phyloP scores from a whole-genome alignment of 2,888 invertebrate species.

The Sinopyrophorus schimmeli region DNA sequence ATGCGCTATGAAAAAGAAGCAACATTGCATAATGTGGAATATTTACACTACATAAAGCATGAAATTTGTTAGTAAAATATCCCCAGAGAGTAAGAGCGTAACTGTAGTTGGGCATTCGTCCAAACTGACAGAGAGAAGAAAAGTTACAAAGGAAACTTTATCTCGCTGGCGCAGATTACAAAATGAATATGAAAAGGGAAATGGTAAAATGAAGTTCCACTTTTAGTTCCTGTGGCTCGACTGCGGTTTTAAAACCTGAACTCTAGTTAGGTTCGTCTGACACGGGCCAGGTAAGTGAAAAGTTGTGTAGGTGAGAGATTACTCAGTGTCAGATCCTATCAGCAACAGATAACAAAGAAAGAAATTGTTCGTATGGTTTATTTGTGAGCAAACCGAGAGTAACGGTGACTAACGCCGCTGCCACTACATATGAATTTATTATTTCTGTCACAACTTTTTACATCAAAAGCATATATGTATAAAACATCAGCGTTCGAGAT shows the following conservation, averaged over 20 bases:
- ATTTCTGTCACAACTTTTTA: slow-evolving; percentile 31
- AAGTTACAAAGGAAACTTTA: slow-evolving; percentile 24
- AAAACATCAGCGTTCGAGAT: slow-evolving; percentile 32
- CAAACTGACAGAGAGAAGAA: slow-evolving; percentile 23
- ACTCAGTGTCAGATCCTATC: slow-evolving; percentile 31
- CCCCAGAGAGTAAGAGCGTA: slow-evolving; percentile 10
- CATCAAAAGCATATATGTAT: slow-evolving; percentile 34
- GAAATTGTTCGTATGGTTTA: slow-evolving; percentile 25
- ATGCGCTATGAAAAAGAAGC: slow-evolving; percentile 11
- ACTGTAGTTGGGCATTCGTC: slow-evolving; percentile 28
- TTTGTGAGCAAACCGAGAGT: slow-evolving; percentile 23
- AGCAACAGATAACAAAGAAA: slow-evolving; percentile 29
- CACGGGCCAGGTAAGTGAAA: slow-evolving; percentile 32
- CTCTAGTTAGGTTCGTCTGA: slow-evolving; percentile 28
- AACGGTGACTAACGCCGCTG: slow-evolving; percentile 23
- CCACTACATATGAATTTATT: slow-evolving; percentile 30
- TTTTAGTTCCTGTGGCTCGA: slow-evolving; percentile 24
- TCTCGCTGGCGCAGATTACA: slow-evolving; percentile 23
- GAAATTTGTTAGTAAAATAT: slow-evolving; percentile 31
- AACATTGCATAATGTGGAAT: slow-evolving; percentile 21
- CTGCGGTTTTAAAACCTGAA: slow-evolving; percentile 27
- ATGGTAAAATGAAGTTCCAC: slow-evolving; percentile 28
- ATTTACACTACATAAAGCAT: slow-evolving; percentile 30
- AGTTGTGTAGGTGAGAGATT: slow-evolving; percentile 33
- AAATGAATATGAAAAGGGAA: slow-evolving; percentile 30